Conservation (phyloP, 1,140 invertebrate genomes). For the Epicauta chinensis region DNA sequence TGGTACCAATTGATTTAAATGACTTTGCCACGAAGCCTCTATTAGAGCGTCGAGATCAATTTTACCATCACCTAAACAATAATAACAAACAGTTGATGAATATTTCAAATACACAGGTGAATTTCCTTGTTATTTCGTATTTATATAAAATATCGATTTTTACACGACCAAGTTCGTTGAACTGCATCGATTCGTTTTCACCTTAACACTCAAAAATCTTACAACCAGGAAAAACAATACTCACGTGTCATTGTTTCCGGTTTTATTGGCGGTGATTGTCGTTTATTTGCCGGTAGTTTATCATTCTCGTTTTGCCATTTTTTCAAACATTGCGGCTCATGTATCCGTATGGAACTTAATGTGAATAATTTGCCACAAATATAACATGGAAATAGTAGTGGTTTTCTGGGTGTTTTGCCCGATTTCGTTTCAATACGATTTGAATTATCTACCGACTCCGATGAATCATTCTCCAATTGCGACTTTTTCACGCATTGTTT, state of each 20-base stretch:
- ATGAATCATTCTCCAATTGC: constrained; percentile 27
- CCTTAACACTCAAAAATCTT: too few species aligned
- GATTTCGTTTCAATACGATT: too few species aligned
- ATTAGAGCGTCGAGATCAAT: constrained; percentile 48
- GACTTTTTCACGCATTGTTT: constrained; percentile 70
- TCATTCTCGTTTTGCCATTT: constrained; percentile 68
- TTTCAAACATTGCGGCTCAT: constrained; percentile 71
- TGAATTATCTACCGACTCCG: too few species aligned
- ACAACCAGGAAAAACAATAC: too few species aligned
- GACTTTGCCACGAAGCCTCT: constrained; percentile 53
- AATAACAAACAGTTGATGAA: neutral
- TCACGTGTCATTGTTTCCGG: constrained; percentile 53
- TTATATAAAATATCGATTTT: too few species aligned
- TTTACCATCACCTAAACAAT: constrained; percentile 41
- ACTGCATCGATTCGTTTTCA: neutral
- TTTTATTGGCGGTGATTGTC: constrained; percentile 55
- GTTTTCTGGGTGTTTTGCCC: constrained; percentile 19
- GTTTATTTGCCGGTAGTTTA: constrained; percentile 52
- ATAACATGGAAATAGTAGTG: constrained; percentile 55
- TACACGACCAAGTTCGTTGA: neutral
- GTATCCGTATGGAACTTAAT: constrained; percentile 62
- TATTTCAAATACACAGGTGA: too few species aligned
- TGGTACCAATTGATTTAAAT: constrained; percentile 53
- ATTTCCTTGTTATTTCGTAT: too few species aligned
- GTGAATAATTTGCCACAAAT: constrained; percentile 71